These are phyloP conservation scores for Istiophorus platypterus DNA, from an alignment of 2,113 vertebrate species.

Conservation along the genomic window DNA sequence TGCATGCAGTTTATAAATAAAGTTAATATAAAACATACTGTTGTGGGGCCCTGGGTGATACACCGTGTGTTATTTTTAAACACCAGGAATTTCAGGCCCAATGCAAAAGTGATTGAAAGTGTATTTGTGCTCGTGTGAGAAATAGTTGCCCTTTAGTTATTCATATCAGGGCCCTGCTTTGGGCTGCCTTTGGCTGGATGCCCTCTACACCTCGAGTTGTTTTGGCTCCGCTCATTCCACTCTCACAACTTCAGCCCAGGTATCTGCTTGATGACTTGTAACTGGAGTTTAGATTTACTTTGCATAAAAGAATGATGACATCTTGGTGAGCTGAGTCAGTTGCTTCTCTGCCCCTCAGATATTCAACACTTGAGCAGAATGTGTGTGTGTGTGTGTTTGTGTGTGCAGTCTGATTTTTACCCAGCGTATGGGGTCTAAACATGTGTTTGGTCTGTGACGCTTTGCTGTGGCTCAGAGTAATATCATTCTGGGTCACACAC, in stretches of 20 bases:
- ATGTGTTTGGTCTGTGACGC: constrained; percentile 31
- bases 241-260: constrained; percentile 43
- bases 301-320: constrained; percentile 56
- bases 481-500: constrained; percentile 53
- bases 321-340: constrained; percentile 66
- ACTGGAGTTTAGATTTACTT: constrained; percentile 39
- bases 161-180: constrained; percentile 7
- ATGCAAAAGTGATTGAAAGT: background rate
- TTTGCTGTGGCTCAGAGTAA: constrained; percentile 28
- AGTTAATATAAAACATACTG: background rate
- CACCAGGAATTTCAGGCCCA: background rate
- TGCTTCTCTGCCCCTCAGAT: constrained; percentile 53
- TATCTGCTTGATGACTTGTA: constrained; percentile 44
- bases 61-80: background rate
- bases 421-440: constrained; percentile 27
- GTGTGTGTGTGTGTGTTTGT: constrained; percentile 35
- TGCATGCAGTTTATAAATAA: constrained; percentile 10
- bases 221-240: constrained; percentile 29
- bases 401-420: constrained; percentile 33
- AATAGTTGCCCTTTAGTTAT: constrained; percentile 37
- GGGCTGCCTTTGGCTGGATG: constrained; percentile 26
- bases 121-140: constrained; percentile 33
- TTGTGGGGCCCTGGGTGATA: background rate
- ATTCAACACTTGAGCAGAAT: constrained; percentile 50
- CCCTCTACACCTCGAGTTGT: constrained; percentile 30